Percentiles rank a stretch among this genome's conserved stretches.
Evolutionary conservation across 2,113 vertebrate genomes (phyloP).

Genomic region (Leucosticte australis): DNA sequence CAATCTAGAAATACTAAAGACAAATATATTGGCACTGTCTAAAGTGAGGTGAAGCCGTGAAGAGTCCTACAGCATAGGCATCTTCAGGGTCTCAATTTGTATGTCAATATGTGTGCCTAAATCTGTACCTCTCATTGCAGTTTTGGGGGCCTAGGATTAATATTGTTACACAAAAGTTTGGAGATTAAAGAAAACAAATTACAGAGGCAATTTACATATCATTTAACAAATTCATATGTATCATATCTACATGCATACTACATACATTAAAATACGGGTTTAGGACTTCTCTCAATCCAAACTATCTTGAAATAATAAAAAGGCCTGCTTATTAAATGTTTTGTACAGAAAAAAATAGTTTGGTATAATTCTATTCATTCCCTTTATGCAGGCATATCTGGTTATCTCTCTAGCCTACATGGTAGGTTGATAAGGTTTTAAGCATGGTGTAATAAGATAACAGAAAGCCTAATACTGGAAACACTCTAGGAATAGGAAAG

Average conservation of each 20-base stretch:
- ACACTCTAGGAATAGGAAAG: neutral
- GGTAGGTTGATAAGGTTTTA: neutral
- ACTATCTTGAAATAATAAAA: neutral
- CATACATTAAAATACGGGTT: neutral
- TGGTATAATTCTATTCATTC: neutral
- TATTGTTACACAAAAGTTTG: neutral
- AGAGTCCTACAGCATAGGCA: neutral
- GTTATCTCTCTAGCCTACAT: neutral
- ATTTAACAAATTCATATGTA: neutral
- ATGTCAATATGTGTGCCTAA: neutral
- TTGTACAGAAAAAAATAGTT: neutral
- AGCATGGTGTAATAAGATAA: neutral
- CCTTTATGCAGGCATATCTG: neutral
- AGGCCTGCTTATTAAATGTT: neutral
- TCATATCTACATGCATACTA: neutral
- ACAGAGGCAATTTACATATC: neutral
- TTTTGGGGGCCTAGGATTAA: neutral
- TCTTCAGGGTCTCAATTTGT: neutral
- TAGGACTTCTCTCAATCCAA: neutral
- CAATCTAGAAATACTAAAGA: neutral
- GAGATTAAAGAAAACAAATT: neutral
- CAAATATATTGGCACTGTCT: neutral
- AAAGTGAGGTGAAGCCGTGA: neutral
- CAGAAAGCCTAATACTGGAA: neutral
- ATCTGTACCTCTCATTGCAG: neutral